These are phyloP conservation scores for Andrena bicolor DNA, from an alignment of 2,888 invertebrate species.

Conservation along the genomic window DNA sequence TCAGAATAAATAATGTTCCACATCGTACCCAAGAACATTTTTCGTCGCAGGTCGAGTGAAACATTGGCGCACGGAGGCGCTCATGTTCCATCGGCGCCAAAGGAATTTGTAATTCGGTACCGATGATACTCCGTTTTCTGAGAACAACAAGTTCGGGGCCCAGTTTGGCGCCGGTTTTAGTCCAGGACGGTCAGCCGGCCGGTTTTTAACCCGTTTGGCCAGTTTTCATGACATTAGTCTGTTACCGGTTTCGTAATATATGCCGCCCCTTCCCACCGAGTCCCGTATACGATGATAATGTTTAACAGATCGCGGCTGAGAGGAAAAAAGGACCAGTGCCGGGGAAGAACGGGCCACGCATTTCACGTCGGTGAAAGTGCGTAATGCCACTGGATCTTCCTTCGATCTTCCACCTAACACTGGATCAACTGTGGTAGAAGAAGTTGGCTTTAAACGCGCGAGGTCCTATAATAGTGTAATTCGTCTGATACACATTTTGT, in stretches of 20 bases:
- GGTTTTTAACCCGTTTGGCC: constrained; percentile 73
- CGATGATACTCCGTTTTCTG: constrained; percentile 65
- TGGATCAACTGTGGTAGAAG: constrained; percentile 3
- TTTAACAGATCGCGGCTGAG: constrained; percentile 59
- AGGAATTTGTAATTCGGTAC: constrained; percentile 64
- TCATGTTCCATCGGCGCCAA: constrained; percentile 10
- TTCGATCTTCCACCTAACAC: constrained; percentile 44
- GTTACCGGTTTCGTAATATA: constrained; percentile 74
- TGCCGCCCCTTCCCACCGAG: constrained; percentile 65
- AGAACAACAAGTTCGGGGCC: constrained; percentile 65
- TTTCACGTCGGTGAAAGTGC: constrained; percentile 48
- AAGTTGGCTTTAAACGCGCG: not conserved
- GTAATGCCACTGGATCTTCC: constrained; percentile 28
- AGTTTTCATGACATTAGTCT: constrained; percentile 73
- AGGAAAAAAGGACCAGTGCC: constrained; percentile 29
- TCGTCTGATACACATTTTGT: too few species aligned
- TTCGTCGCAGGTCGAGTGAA: not conserved
- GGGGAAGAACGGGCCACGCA: constrained; percentile 43
- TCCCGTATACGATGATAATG: constrained; percentile 69
- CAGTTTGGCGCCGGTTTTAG: constrained; percentile 69
- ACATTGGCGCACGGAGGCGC: constrained; percentile 1
- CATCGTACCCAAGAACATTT: not conserved
- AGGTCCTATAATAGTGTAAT: constrained; percentile 1
- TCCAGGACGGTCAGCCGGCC: constrained; percentile 67
- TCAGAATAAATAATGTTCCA: not conserved